A percentile compares a stretch with the other conserved stretches of the same genome.
phyloP scores from a whole-genome alignment of 2,797 vertebrate genomes.

The Petrocephalus sullivani region DNA sequence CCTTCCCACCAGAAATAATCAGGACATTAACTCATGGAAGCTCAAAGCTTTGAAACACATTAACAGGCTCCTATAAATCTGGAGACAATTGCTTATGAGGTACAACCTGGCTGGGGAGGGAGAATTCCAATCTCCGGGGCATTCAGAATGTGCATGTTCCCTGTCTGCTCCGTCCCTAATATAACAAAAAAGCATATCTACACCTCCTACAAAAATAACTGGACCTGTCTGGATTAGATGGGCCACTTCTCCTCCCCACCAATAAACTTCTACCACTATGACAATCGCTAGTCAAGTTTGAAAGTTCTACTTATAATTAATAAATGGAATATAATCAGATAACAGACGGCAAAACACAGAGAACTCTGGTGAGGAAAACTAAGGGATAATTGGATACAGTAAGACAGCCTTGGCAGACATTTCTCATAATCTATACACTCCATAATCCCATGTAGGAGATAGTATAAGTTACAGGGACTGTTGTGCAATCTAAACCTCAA shows the following conservation, averaged over 20 bases:
- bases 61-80: conserved; percentile 45
- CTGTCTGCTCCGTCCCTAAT: not conserved
- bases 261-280: conserved; percentile 30
- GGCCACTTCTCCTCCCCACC: conserved; percentile 45
- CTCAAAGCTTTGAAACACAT: conserved; percentile 31
- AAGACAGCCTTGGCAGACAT: conserved; percentile 45
- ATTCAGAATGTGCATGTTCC: not conserved
- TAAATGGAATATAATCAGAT: conserved; percentile 19
- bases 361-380: conserved; percentile 24
- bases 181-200: not conserved
- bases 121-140: not conserved
- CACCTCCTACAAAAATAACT: not conserved
- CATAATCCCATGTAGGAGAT: conserved; percentile 32
- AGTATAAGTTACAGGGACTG: conserved; percentile 33
- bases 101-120: conserved; percentile 47
- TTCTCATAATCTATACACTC: conserved; percentile 41
- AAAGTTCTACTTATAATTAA: not conserved
- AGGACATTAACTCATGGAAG: conserved; percentile 6
- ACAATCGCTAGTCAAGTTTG: not conserved
- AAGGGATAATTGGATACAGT: conserved; percentile 43
- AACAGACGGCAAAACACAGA: conserved; percentile 32
- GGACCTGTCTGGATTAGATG: conserved; percentile 39
- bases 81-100: conserved; percentile 52
- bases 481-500: conserved; percentile 31
- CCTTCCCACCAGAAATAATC: not conserved